phyloP scores from a whole-genome alignment of 37 sponge, comb jelly and placozoan genomes.

The Petrosia ficiformis region DNA sequence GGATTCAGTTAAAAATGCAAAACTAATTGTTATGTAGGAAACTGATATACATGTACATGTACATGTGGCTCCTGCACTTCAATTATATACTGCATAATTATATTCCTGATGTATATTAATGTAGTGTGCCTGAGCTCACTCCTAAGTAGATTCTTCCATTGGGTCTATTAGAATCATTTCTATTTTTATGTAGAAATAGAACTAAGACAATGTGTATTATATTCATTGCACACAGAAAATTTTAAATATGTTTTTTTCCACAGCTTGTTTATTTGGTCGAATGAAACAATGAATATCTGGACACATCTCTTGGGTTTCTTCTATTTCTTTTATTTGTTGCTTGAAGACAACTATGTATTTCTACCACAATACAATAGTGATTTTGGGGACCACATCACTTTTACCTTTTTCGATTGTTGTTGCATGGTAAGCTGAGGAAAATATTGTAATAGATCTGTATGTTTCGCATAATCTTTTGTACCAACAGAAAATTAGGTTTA shows the following conservation, averaged over 20 bases:
- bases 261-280: slow-evolving; percentile 71
- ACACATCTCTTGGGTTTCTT: slow-evolving; percentile 75
- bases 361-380: slow-evolving; percentile 34
- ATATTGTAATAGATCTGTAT: no score
- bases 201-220: no score
- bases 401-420: slow-evolving; percentile 33
- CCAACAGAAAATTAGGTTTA: no score
- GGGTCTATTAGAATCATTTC: not conserved
- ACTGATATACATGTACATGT: no score
- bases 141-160: not conserved
- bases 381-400: slow-evolving; percentile 51
- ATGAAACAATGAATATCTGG: slow-evolving; percentile 91
- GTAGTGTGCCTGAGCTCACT: no score
- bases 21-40: no score
- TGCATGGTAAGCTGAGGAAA: slow-evolving; percentile 16
- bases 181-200: not conserved
- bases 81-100: no score
- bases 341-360: slow-evolving; percentile 51
- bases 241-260: not conserved
- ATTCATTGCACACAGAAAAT: no score
- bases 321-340: slow-evolving; percentile 48
- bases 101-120: no score
- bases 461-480: no score
- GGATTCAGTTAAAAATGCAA: no score
- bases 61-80: no score